Percentiles rank a stretch among this genome's conserved stretches.
Conservation (phyloP, 2,113 vertebrate species). For the Rhea pennata region DNA sequence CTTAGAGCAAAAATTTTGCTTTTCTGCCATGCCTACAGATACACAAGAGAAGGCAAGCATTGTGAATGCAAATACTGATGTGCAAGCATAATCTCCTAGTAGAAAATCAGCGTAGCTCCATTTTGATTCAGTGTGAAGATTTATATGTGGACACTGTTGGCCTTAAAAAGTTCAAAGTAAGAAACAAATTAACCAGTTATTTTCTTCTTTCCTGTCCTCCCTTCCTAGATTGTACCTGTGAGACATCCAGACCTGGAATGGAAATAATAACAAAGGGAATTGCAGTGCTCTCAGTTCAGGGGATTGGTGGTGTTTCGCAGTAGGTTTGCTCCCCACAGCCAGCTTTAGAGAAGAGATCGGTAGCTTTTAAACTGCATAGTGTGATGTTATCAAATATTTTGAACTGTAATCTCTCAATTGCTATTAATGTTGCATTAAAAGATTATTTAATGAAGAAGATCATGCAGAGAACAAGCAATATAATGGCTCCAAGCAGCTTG, state of each 20-base stretch:
- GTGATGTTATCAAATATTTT: constrained; percentile 81
- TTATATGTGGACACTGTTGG: not conserved
- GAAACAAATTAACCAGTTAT: not conserved
- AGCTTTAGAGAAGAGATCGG: constrained; percentile 65
- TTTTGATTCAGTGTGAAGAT: not conserved
- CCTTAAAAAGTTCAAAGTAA: not conserved
- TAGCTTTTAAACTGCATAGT: constrained; percentile 61
- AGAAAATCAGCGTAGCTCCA: not conserved
- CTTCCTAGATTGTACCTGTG: not conserved
- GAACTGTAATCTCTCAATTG: constrained; percentile 79
- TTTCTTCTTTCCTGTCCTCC: not conserved
- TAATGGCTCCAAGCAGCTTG: constrained; percentile 73
- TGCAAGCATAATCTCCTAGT: not conserved
- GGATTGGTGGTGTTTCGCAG: constrained; percentile 17
- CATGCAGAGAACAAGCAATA: constrained; percentile 75
- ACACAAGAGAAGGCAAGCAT: not conserved
- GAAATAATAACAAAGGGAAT: constrained; percentile 6
- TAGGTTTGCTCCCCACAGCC: constrained; percentile 52
- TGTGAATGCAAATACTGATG: not conserved
- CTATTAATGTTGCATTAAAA: constrained; percentile 80
- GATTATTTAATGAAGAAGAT: constrained; percentile 80
- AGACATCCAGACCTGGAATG: not conserved
- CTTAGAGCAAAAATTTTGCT: not conserved
- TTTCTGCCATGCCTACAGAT: constrained; percentile 3
- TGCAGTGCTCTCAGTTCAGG: constrained; percentile 1